Percentiles rank a stretch among this genome's conserved stretches.
Conservation (phyloP, 2,888 invertebrate species). For the Drosophila leonis region DNA sequence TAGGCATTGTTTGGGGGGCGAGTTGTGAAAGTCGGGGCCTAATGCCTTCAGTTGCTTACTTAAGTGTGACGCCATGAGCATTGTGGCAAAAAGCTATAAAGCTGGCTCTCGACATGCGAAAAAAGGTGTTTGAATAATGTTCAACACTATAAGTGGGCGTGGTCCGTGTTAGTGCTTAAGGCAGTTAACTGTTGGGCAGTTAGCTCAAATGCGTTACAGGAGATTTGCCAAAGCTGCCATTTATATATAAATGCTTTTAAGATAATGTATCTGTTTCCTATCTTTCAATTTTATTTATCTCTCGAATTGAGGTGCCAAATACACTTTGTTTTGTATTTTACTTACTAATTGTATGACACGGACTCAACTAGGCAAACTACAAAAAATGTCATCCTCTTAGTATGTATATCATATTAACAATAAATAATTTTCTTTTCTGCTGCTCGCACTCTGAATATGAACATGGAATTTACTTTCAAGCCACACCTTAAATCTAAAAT, state of each 20-base stretch:
- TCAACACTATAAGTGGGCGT: slow-evolving; percentile 30
- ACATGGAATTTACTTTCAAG: not conserved
- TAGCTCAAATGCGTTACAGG: slow-evolving; percentile 10
- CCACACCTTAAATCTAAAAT: not conserved
- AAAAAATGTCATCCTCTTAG: not conserved
- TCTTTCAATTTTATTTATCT: not conserved
- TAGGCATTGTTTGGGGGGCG: slow-evolving; percentile 39
- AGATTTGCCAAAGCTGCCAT: slow-evolving; percentile 10
- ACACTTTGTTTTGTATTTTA: not conserved
- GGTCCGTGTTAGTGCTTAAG: slow-evolving; percentile 37
- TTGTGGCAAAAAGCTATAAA: slow-evolving; percentile 66
- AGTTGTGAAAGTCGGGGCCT: slow-evolving; percentile 7
- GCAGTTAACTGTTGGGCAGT: slow-evolving; percentile 38
- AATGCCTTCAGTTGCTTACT: slow-evolving; percentile 46
- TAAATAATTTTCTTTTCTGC: not conserved
- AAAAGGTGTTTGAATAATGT: slow-evolving; percentile 52
- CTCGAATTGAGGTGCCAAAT: slow-evolving; percentile 1
- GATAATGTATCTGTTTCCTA: slow-evolving; percentile 19
- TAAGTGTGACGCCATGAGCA: slow-evolving; percentile 56
- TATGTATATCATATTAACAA: not conserved
- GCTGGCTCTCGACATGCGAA: slow-evolving; percentile 24
- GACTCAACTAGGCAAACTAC: not conserved
- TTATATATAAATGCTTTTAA: slow-evolving; percentile 10
- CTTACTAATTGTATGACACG: not conserved
- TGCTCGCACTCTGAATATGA: not conserved